phyloP scores from a whole-genome alignment of 2,888 invertebrate genomes.

The Cylloceria caligata region DNA sequence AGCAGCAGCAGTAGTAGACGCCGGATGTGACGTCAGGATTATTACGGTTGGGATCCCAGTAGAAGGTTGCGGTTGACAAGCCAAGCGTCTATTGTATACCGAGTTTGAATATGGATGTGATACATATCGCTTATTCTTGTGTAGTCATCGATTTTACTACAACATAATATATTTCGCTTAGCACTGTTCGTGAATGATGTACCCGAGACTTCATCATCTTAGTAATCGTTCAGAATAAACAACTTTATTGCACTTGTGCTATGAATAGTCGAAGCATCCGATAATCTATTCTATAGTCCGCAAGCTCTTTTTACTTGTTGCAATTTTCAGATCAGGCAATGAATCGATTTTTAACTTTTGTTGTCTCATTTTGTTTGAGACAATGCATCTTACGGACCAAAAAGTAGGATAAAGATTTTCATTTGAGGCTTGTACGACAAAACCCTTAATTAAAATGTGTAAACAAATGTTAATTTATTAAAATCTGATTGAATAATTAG shows the following conservation, averaged over 20 bases:
- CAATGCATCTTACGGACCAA: too few species aligned
- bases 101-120: slow-evolving; percentile 41
- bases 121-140: not conserved
- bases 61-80: slow-evolving; percentile 81
- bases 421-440: too few species aligned
- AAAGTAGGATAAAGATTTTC: too few species aligned
- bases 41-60: slow-evolving; percentile 78
- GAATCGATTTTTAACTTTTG: too few species aligned
- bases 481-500: too few species aligned
- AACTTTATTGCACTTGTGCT: slow-evolving; percentile 46
- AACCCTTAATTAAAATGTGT: too few species aligned
- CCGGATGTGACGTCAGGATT: slow-evolving; percentile 81
- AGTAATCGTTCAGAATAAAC: slow-evolving; percentile 49
- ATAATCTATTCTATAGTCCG: not conserved
- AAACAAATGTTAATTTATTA: too few species aligned
- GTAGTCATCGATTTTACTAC: slow-evolving; percentile 5
- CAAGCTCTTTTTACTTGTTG: not conserved
- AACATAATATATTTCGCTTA: slow-evolving; percentile 4
- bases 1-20: slow-evolving; percentile 64
- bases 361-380: too few species aligned
- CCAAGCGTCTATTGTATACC: slow-evolving; percentile 78
- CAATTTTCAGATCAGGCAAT: not conserved
- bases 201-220: slow-evolving; percentile 23
- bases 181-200: not conserved
- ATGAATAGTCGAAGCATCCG: slow-evolving; percentile 30